Conservation (phyloP, 2,113 vertebrate genomes). For the Murina feae region DNA sequence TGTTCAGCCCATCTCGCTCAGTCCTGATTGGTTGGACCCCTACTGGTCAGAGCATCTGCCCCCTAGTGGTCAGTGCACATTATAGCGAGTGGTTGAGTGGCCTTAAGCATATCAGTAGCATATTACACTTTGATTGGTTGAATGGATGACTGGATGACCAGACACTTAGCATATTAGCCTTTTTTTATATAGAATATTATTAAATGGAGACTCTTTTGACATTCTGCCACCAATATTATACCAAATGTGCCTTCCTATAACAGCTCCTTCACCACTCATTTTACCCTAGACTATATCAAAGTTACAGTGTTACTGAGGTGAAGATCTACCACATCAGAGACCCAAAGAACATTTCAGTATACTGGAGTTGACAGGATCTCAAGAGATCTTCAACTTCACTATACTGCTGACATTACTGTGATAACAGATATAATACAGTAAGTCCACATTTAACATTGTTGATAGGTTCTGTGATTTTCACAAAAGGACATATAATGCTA, state of each 20-base stretch:
- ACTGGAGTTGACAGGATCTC: background rate
- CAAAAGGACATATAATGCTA: background rate
- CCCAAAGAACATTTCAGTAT: background rate
- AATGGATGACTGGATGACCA: too few species aligned
- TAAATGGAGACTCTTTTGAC: background rate
- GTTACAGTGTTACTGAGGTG: background rate
- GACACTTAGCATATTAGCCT: too few species aligned
- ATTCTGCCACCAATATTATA: background rate
- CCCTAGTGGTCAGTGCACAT: too few species aligned
- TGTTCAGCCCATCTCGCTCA: too few species aligned
- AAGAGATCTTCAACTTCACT: background rate
- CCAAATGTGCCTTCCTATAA: background rate
- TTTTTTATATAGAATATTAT: too few species aligned
- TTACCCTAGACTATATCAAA: slow-evolving; percentile 3
- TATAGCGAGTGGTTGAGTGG: too few species aligned
- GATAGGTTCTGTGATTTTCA: background rate
- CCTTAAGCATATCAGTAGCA: too few species aligned
- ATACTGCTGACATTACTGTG: background rate
- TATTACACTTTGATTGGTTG: too few species aligned
- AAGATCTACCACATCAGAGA: background rate
- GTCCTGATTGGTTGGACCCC: too few species aligned
- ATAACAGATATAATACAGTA: background rate
- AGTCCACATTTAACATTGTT: background rate
- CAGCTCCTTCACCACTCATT: background rate
- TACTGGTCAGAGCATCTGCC: too few species aligned